Conservation (phyloP, 2,113 vertebrate genomes). For the Pelecanus crispus region DNA sequence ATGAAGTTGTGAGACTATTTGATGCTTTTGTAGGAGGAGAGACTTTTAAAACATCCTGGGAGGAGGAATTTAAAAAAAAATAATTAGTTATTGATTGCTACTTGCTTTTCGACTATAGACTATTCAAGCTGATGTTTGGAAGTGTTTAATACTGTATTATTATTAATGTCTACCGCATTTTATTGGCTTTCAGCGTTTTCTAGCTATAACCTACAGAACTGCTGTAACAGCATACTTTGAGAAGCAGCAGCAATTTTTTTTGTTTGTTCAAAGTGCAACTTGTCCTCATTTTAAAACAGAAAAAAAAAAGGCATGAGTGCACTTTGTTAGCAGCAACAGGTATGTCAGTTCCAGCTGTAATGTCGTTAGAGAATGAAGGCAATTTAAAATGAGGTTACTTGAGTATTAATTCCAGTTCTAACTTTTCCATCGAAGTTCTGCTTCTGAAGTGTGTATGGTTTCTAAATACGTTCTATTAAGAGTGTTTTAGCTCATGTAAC, state of each 20-base stretch:
- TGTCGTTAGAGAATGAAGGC: background rate
- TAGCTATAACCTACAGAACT: background rate
- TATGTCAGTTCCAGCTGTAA: background rate
- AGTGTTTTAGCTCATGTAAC: slow-evolving; percentile 16
- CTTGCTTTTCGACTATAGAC: background rate
- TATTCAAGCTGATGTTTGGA: background rate
- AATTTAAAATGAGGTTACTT: background rate
- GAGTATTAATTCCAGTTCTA: background rate
- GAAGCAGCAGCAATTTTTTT: background rate
- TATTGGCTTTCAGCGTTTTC: slow-evolving; percentile 11
- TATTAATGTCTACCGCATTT: background rate
- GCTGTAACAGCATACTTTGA: background rate
- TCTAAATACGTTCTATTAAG: background rate
- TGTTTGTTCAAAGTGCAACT: background rate
- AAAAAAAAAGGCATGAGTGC: background rate
- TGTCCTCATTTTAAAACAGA: background rate
- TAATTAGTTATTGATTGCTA: background rate
- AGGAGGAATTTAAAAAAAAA: background rate
- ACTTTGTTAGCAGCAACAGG: background rate
- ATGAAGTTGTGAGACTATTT: background rate
- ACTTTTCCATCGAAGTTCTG: background rate
- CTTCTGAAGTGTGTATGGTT: background rate
- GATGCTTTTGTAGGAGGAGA: background rate
- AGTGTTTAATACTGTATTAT: background rate
- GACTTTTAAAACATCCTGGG: background rate